phyloP scores from a whole-genome alignment of 2,797 vertebrate species.

The Protosalanx chinensis region DNA sequence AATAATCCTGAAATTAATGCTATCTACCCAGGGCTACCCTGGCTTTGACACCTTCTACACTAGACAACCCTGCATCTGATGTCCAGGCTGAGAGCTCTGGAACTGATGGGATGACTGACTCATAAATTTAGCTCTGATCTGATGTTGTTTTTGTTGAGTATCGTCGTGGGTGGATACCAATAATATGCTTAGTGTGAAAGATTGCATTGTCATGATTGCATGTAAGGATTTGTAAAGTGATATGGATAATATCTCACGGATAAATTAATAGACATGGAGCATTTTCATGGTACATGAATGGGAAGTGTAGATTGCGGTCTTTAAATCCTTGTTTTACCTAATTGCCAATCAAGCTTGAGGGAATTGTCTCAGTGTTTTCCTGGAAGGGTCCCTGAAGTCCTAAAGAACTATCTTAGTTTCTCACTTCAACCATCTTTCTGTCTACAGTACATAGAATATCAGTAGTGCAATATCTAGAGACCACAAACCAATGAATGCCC shows the following conservation, averaged over 20 bases:
- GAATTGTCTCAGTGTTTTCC: too few relatives aligned
- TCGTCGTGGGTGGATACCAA: conserved; percentile 21
- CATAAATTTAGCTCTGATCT: conserved; percentile 36
- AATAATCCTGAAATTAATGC: conserved; percentile 40
- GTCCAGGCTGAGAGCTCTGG: conserved; percentile 19
- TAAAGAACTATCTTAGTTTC: too few relatives aligned
- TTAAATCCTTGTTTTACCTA: not conserved
- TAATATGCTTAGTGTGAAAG: conserved; percentile 38
- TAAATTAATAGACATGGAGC: not conserved
- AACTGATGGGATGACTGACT: conserved; percentile 25
- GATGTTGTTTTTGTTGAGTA: conserved; percentile 36
- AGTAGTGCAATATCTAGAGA: not conserved
- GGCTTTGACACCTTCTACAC: conserved; percentile 26
- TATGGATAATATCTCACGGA: conserved; percentile 18
- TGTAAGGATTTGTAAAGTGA: conserved; percentile 24
- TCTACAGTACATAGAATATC: too few relatives aligned
- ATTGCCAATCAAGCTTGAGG: not conserved
- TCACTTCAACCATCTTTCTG: too few relatives aligned
- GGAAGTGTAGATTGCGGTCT: not conserved
- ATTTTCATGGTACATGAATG: not conserved
- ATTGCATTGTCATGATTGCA: conserved; percentile 25
- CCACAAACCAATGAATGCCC: not conserved
- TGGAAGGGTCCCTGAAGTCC: too few relatives aligned
- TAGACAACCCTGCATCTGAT: conserved; percentile 34
- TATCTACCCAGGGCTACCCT: conserved; percentile 38